phyloP scores from a whole-genome alignment of 2,888 invertebrate genomes.

The Agonum fuliginosum region DNA sequence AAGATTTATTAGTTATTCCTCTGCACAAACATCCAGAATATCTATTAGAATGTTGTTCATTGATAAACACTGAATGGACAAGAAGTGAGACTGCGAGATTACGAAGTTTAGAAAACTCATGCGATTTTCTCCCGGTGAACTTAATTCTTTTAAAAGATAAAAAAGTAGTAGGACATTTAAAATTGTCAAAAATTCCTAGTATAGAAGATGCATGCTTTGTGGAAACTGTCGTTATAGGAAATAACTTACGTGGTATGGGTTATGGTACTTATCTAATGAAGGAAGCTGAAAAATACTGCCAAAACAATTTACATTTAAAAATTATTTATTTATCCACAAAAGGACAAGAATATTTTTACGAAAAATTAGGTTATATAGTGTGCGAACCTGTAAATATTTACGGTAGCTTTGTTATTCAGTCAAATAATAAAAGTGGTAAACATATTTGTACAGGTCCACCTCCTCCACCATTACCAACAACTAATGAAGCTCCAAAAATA shows the following conservation, averaged over 20 bases:
- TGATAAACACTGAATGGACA: slow-evolving; percentile 92
- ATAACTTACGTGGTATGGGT: slow-evolving; percentile 82
- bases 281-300: slow-evolving; percentile 84
- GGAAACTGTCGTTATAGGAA: slow-evolving; percentile 88
- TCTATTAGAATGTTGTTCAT: slow-evolving; percentile 81
- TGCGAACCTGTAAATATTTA: slow-evolving; percentile 84
- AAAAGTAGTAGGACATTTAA: slow-evolving; percentile 85
- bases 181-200: slow-evolving; percentile 83
- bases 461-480: slow-evolving; percentile 71
- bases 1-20: slow-evolving; percentile 75
- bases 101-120: slow-evolving; percentile 83
- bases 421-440: slow-evolving; percentile 61
- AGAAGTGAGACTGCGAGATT: slow-evolving; percentile 87
- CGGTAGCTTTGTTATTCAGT: slow-evolving; percentile 71
- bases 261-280: slow-evolving; percentile 85
- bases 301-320: slow-evolving; percentile 76
- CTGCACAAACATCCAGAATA: slow-evolving; percentile 84
- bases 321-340: slow-evolving; percentile 76
- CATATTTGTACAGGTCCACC: slow-evolving; percentile 65
- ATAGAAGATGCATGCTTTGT: slow-evolving; percentile 84
- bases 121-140: slow-evolving; percentile 83
- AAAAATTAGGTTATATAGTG: slow-evolving; percentile 81
- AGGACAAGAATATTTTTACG: slow-evolving; percentile 85
- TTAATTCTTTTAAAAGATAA: slow-evolving; percentile 78
- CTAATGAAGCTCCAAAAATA: slow-evolving; percentile 64